These are phyloP conservation scores for Furcifer pardalis DNA, from an alignment of 2,797 vertebrate genomes.

Conservation along the genomic window DNA sequence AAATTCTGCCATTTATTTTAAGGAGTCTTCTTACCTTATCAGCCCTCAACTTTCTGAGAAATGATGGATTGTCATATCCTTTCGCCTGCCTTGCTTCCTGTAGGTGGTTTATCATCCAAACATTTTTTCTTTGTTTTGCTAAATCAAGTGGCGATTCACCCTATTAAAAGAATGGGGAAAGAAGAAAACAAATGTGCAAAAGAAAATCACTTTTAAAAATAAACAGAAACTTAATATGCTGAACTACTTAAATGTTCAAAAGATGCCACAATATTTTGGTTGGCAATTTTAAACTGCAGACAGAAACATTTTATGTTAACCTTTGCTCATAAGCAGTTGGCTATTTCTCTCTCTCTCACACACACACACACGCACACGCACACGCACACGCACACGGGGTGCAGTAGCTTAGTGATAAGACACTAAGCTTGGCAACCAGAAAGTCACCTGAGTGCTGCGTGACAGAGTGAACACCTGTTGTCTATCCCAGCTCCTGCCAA, in stretches of 20 bases:
- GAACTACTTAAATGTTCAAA: conserved; percentile 34
- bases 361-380: no score
- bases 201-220: conserved; percentile 18
- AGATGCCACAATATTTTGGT: conserved; percentile 27
- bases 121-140: conserved; percentile 97
- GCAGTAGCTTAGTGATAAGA: no score
- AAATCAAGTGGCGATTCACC: conserved; percentile 98
- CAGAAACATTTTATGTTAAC: conserved; percentile 39
- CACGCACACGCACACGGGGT: no score
- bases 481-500: no score
- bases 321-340: conserved; percentile 21
- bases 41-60: conserved; percentile 95
- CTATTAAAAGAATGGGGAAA: conserved; percentile 71
- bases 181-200: conserved; percentile 49
- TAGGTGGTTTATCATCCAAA: conserved; percentile 99
- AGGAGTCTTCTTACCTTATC: conserved; percentile 87
- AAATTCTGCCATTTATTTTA: neutral
- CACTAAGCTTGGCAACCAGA: no score
- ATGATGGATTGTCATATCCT: conserved; percentile 97
- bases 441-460: no score
- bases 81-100: conserved; percentile 98
- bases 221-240: neutral
- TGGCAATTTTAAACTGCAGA: conserved; percentile 42
- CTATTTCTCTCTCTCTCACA: neutral
- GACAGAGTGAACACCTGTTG: no score